Evolutionary conservation across 2,888 invertebrate genomes (phyloP).

Genomic region (Drosophila monieri): DNA sequence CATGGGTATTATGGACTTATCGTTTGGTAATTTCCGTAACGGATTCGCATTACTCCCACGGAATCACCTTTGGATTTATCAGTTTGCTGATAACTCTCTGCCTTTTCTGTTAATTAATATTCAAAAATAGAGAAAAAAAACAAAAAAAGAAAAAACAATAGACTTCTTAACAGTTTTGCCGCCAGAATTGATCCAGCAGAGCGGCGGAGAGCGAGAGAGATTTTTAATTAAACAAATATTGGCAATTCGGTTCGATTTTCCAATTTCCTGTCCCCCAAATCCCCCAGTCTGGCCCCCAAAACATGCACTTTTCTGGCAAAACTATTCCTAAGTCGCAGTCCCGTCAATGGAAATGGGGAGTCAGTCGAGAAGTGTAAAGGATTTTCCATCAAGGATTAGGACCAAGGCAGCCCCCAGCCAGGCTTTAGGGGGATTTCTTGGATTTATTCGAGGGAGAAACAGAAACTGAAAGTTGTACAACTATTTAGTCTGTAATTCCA

Average conservation of each 20-base stretch:
- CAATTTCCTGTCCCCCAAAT: conserved; percentile 41
- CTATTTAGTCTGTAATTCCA: neutral
- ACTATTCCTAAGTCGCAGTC: neutral
- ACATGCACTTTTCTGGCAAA: conserved; percentile 31
- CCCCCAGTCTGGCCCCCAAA: no score
- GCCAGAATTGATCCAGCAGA: conserved; percentile 5
- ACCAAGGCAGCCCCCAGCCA: no score
- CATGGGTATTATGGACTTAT: conserved; percentile 6
- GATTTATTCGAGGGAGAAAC: no score
- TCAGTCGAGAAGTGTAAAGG: neutral
- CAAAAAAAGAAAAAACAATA: neutral
- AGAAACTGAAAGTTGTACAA: no score
- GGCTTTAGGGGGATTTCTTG: neutral
- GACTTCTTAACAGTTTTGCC: conserved; percentile 44
- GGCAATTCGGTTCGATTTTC: conserved; percentile 40
- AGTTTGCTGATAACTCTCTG: conserved; percentile 36
- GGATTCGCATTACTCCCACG: conserved; percentile 9
- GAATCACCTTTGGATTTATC: conserved; percentile 18
- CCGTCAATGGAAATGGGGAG: neutral
- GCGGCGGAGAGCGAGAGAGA: conserved; percentile 2
- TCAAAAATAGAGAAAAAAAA: conserved; percentile 17
- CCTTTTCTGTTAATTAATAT: conserved; percentile 52
- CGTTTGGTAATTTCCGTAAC: conserved; percentile 9
- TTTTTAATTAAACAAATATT: conserved; percentile 56
- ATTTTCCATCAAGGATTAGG: neutral